Conservation (phyloP, 2,888 invertebrate genomes). For the Idaea straminata region DNA sequence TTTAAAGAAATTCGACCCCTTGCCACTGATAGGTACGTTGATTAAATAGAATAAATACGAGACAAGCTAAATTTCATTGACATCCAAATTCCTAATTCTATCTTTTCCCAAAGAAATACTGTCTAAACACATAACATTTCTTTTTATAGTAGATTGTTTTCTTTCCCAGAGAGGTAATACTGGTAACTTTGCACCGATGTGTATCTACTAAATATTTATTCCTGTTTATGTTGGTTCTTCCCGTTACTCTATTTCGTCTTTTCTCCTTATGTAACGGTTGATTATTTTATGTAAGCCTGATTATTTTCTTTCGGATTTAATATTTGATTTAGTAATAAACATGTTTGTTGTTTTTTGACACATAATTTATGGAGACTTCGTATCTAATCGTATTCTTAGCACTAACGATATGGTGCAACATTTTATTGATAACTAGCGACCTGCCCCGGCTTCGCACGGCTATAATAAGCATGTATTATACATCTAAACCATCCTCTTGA, state of each 20-base stretch:
- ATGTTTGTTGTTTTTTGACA: not conserved
- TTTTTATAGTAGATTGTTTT: not conserved
- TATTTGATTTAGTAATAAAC: not conserved
- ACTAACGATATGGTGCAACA: not conserved
- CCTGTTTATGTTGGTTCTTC: not conserved
- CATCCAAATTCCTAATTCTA: too few species aligned
- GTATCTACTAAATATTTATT: not conserved
- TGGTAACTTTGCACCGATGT: not conserved
- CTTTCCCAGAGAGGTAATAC: not conserved
- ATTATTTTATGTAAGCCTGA: not conserved
- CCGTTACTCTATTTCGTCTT: not conserved
- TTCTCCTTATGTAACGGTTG: not conserved
- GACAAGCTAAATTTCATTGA: too few species aligned
- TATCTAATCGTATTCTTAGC: not conserved
- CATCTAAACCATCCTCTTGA: too few species aligned
- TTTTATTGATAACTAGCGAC: too few species aligned
- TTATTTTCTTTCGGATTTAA: not conserved
- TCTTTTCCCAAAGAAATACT: too few species aligned
- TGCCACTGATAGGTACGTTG: too few species aligned
- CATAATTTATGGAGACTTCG: not conserved
- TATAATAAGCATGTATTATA: too few species aligned
- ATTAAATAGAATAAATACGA: too few species aligned
- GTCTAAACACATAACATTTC: not conserved
- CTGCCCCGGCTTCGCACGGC: too few species aligned
- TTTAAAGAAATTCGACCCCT: too few species aligned